Evolutionary conservation across 1,140 invertebrate species (phyloP), one percentile per base, ranked within the genome.

Genomic region (Oncopeltus fasciatus): DNA sequence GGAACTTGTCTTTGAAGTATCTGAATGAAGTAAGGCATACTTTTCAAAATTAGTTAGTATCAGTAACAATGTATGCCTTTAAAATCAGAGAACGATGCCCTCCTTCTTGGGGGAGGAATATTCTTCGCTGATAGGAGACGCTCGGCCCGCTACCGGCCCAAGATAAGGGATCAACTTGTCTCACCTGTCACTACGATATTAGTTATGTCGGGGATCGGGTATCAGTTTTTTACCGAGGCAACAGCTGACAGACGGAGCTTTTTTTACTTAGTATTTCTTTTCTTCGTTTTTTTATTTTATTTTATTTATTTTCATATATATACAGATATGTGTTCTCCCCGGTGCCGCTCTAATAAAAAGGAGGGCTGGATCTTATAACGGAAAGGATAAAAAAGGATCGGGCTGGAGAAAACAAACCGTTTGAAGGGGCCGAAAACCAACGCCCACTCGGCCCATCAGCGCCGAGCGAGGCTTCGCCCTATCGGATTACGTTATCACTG

Each of bases 81-180:
- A n/a, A n/a, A n/a, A n/a, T n/a, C n/a, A n/a, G n/a, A n/a, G n/a
- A n/a, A n/a, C n/a, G n/a, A n/a, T n/a, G n/a, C n/a, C n/a, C n/a
- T n/a, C n/a, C n/a, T n/a, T n/a, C n/a, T n/a, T n/a, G n/a, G n/a
- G n/a, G n/a, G n/a, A 53, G 49, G 24, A 53, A 53, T 53, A 53
- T 53, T 53, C 24, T 26, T 26, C 24, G 21, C 14, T 53, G 24
- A 24, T 8, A 38, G 49, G 49, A 26, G 24, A n/a, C n/a, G n/a
- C n/a, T 4, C 14, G 24, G 49, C 49, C 24, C 49, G 49, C 49
- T 53, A 53, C 49, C 24, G 49, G 49, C 49, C 49, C 5, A 14
- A 38, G 49, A 53, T 53, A 53, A 53, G 20, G 26, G 49, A 53
- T 53, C 49, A 53, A 53, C 49, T 53, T 53, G 49, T 53, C 49